Percentiles rank a stretch among this genome's conserved stretches.
These are phyloP conservation scores for Ptiloglossa arizonensis DNA, from an alignment of 1,140 invertebrate species.

Conservation along the genomic window DNA sequence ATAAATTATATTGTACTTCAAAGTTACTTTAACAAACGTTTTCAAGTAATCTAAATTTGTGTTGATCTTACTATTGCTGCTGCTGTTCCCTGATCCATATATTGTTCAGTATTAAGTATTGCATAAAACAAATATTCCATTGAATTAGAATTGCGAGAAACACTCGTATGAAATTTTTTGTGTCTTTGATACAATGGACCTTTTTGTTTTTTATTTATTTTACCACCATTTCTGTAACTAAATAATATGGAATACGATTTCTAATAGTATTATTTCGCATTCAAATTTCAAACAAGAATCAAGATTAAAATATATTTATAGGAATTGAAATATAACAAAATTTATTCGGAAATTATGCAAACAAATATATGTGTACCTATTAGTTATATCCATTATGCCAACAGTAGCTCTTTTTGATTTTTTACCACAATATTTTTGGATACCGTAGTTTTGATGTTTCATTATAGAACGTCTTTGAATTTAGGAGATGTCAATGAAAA, in stretches of 20 bases:
- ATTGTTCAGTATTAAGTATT: constrained; percentile 64
- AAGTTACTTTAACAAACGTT: not conserved
- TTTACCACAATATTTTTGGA: not conserved
- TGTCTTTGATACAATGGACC: not conserved
- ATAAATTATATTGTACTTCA: not conserved
- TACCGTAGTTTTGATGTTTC: constrained; percentile 33
- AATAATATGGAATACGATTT: not conserved
- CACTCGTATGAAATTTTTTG: not conserved
- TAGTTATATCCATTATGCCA: not conserved
- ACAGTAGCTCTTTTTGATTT: not conserved
- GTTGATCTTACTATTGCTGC: constrained; percentile 39
- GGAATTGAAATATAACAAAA: not conserved
- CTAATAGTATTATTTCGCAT: constrained; percentile 5
- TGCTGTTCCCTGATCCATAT: constrained; percentile 52
- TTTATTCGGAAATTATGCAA: not conserved
- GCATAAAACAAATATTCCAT: constrained; percentile 68
- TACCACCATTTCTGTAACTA: constrained; percentile 6
- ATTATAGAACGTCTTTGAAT: constrained; percentile 1
- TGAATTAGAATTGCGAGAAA: not conserved
- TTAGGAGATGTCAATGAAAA: not conserved
- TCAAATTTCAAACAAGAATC: not conserved
- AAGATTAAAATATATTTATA: not conserved
- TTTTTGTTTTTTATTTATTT: constrained; percentile 13
- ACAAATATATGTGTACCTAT: constrained; percentile 10
- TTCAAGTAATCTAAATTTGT: not conserved